Evolutionary conservation across 2,797 vertebrate species (phyloP).

Genomic region (Chrosomus eos): DNA sequence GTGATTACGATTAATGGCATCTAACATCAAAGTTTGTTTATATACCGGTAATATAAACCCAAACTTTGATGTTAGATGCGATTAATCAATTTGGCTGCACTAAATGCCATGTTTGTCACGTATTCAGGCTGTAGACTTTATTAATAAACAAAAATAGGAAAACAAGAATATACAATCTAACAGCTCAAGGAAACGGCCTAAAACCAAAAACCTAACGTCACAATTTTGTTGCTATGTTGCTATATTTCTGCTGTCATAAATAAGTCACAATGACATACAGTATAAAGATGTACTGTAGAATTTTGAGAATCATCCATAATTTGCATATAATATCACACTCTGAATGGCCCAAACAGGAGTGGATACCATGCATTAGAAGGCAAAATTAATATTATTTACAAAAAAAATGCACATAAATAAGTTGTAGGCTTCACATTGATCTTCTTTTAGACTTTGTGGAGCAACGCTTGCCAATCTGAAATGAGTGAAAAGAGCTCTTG

Average conservation of each 20-base stretch:
- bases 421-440: not conserved
- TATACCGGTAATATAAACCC: too few species aligned
- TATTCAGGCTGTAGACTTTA: too few species aligned
- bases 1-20: too few species aligned
- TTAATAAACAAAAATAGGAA: too few species aligned
- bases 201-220: not conserved
- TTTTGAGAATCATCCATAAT: not conserved
- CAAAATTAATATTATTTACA: too few species aligned
- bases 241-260: not conserved
- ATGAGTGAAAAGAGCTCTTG: constrained; percentile 52
- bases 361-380: not conserved
- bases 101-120: too few species aligned
- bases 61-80: too few species aligned
- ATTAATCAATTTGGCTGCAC: too few species aligned
- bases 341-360: not conserved
- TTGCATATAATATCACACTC: not conserved
- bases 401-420: not conserved
- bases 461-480: constrained; percentile 15
- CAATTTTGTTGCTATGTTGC: not conserved
- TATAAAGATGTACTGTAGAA: not conserved
- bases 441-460: not conserved
- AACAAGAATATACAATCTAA: not conserved
- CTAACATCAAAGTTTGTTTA: too few species aligned
- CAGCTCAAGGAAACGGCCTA: not conserved
- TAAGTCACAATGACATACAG: too few species aligned